A percentile compares a stretch with the other conserved stretches of the same genome.
phyloP scores from a whole-genome alignment of 2,797 vertebrate genomes.

The Tenualosa thibaudeaui region DNA sequence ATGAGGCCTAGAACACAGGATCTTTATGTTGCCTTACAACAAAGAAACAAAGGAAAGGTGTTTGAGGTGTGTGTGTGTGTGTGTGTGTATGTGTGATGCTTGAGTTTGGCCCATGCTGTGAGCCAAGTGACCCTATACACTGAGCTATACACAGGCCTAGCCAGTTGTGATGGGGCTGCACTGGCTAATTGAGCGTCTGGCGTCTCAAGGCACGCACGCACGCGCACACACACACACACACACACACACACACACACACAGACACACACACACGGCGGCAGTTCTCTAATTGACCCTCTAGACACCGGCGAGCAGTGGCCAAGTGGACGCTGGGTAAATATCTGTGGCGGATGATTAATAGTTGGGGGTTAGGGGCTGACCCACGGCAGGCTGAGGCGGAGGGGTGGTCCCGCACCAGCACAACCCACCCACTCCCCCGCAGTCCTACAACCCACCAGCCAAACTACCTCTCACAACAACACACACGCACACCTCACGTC shows the following conservation, averaged over 20 bases:
- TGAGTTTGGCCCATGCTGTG: not conserved
- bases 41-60: not conserved
- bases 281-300: slow-evolving; percentile 99
- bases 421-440: not conserved
- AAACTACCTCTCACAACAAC: not conserved
- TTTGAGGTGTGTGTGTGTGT: not conserved
- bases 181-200: slow-evolving; percentile 38
- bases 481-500: slow-evolving; percentile 27
- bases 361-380: slow-evolving; percentile 82
- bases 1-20: not conserved
- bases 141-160: not conserved
- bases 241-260: not conserved
- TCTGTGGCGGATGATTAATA: slow-evolving; percentile 98
- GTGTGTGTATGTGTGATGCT: not conserved
- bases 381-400: slow-evolving; percentile 72
- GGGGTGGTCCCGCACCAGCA: slow-evolving; percentile 66
- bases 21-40: not conserved
- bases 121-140: not conserved
- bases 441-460: not conserved
- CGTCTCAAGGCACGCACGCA: not conserved
- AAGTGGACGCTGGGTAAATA: slow-evolving; percentile 97
- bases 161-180: not conserved
- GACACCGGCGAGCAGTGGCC: slow-evolving; percentile 92
- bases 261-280: slow-evolving; percentile 48
- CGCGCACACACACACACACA: not conserved